A percentile compares a stretch with the other conserved stretches of the same genome.
phyloP scores from a whole-genome alignment of 2,888 invertebrate genomes.

The Coelopa pilipes region DNA sequence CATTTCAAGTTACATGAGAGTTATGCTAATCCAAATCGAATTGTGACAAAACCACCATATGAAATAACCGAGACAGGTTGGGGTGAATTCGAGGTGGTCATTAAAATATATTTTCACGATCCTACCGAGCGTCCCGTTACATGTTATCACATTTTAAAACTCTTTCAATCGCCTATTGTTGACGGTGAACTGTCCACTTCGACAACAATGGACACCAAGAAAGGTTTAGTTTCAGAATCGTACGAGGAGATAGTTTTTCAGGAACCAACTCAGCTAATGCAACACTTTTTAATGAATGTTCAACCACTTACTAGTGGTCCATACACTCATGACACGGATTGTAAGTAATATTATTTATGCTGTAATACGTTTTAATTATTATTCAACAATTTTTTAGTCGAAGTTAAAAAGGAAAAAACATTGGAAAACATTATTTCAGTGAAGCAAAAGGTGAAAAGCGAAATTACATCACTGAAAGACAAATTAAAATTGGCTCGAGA shows the following conservation, averaged over 20 bases:
- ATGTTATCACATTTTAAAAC: conserved; percentile 91
- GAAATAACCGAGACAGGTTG: conserved; percentile 98
- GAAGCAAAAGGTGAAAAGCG: conserved; percentile 82
- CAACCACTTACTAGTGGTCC: conserved; percentile 78
- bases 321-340: conserved; percentile 90
- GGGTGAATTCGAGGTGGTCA: conserved; percentile 99
- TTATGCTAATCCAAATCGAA: conserved; percentile 92
- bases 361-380: not conserved
- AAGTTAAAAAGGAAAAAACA: conserved; percentile 85
- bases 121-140: conserved; percentile 91
- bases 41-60: conserved; percentile 94
- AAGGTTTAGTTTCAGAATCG: conserved; percentile 87
- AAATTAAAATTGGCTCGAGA: conserved; percentile 86
- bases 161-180: conserved; percentile 84
- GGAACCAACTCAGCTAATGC: conserved; percentile 90
- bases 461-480: conserved; percentile 86
- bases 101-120: conserved; percentile 97
- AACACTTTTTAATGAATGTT: conserved; percentile 82
- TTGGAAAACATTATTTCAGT: conserved; percentile 80
- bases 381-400: conserved; percentile 75
- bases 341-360: conserved; percentile 69
- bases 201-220: conserved; percentile 70
- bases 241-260: conserved; percentile 97
- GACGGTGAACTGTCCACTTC: conserved; percentile 60
- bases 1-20: conserved; percentile 98